Evolutionary conservation across 2,113 vertebrate genomes (phyloP).

Genomic region (Halcyon malimbica): DNA sequence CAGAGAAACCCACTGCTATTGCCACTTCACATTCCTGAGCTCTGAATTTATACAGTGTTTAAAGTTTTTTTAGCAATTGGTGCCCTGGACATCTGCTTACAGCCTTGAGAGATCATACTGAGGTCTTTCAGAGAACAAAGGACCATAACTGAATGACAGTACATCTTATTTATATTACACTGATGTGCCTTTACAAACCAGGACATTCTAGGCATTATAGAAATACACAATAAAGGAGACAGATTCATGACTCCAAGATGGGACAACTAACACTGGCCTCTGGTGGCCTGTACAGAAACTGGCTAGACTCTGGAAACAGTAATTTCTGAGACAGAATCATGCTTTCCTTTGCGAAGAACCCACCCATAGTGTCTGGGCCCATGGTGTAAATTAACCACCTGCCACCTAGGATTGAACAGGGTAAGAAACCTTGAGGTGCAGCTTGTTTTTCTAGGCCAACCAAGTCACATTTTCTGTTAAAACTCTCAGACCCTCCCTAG

Average conservation of each 20-base stretch:
- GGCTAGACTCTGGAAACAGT: neutral
- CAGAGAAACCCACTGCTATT: neutral
- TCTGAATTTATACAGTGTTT: neutral
- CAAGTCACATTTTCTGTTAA: neutral
- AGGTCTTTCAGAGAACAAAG: neutral
- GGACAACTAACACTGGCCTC: constrained; percentile 65
- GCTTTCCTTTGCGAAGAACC: neutral
- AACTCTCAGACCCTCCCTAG: neutral
- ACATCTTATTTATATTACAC: neutral
- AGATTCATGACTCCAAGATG: neutral
- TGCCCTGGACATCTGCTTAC: neutral
- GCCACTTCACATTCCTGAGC: neutral
- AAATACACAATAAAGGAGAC: neutral
- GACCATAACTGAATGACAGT: neutral
- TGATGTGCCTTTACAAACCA: neutral
- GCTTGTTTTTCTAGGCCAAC: neutral
- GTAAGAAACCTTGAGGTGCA: neutral
- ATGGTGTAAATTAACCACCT: neutral
- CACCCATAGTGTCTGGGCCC: neutral
- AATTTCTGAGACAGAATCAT: neutral
- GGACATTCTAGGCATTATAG: neutral
- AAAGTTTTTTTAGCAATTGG: neutral
- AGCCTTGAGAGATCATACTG: neutral
- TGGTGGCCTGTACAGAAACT: constrained; percentile 48
- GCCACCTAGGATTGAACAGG: neutral